phyloP scores from a whole-genome alignment of 2,113 vertebrate species.

The Megaceryle torquata region DNA sequence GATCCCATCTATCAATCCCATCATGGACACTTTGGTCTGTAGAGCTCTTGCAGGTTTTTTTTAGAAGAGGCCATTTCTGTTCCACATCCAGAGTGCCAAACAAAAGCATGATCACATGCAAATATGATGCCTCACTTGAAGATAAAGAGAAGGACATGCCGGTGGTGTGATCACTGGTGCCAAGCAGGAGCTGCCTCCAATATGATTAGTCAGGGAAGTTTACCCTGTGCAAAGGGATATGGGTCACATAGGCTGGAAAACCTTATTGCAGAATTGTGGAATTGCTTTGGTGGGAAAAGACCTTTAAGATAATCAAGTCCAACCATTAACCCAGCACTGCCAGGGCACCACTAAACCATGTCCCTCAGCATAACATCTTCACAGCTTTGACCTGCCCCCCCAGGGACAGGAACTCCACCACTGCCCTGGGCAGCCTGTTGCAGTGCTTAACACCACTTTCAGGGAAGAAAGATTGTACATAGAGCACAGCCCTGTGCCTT shows the following conservation, averaged over 20 bases:
- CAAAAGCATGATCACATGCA: background rate
- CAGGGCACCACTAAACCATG: no score
- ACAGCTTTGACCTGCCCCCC: no score
- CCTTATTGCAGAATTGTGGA: accelerated
- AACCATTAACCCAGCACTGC: no score
- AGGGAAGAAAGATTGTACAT: no score
- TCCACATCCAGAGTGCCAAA: background rate
- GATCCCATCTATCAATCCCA: background rate
- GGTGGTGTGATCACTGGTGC: background rate
- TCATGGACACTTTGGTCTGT: background rate
- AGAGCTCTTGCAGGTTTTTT: background rate
- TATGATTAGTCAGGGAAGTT: background rate
- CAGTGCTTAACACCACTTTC: no score
- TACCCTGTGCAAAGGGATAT: accelerated
- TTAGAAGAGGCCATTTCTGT: background rate
- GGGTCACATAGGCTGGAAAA: background rate
- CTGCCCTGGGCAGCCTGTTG: no score
- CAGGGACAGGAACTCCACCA: no score
- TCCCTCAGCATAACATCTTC: no score
- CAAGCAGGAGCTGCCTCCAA: background rate
- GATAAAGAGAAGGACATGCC: background rate
- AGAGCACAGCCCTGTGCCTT: background rate
- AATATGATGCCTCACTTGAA: accelerated
- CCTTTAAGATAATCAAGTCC: no score
- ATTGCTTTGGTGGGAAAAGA: no score